Conservation (phyloP, 2,888 invertebrate genomes). For the Platycnemis pennipes region DNA sequence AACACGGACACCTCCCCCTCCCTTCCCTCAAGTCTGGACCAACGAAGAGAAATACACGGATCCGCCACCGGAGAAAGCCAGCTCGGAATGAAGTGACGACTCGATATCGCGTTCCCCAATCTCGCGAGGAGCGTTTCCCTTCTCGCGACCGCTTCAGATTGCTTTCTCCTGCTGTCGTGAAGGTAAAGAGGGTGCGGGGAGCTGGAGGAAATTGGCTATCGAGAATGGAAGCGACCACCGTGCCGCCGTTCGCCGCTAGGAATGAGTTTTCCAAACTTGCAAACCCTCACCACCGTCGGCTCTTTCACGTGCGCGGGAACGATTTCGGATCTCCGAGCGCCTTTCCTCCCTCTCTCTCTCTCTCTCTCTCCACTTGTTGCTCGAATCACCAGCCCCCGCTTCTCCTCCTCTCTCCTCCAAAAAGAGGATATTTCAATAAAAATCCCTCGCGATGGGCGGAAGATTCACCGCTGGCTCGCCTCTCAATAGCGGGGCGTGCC, state of each 20-base stretch:
- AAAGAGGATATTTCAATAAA: slow-evolving; percentile 38
- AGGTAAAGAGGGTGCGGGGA: not conserved
- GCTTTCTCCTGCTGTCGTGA: not conserved
- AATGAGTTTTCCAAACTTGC: slow-evolving; percentile 25
- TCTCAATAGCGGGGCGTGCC: not conserved
- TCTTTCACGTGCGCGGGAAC: not conserved
- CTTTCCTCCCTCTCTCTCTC: no score
- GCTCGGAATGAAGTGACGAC: slow-evolving; percentile 14
- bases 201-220: not conserved
- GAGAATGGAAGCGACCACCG: not conserved
- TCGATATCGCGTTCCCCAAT: not conserved
- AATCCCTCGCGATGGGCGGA: not conserved
- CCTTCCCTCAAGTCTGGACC: not conserved
- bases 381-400: not conserved
- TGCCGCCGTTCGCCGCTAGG: no score
- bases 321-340: not conserved
- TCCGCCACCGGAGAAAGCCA: not conserved
- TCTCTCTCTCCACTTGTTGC: slow-evolving; percentile 13
- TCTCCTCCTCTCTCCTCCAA: not conserved
- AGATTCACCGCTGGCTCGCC: not conserved
- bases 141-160: not conserved
- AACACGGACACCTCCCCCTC: not conserved
- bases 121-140: not conserved
- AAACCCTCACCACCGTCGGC: not conserved
- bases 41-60: not conserved